Conservation (phyloP, 2,888 invertebrate genomes). For the Dynastes grantii region DNA sequence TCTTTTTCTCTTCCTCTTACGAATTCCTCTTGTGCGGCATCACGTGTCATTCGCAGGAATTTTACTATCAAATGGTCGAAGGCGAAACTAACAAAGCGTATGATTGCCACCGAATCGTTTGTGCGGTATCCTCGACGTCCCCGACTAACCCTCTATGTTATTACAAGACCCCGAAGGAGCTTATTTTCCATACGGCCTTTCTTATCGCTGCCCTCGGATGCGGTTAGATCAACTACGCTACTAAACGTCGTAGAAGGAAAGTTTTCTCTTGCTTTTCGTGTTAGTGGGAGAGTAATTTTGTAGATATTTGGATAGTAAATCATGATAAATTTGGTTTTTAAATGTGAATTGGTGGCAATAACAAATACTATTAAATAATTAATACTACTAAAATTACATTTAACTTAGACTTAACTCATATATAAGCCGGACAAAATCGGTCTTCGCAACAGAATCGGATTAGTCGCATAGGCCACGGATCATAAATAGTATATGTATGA, state of each 20-base stretch:
- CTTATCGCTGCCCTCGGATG: conserved; percentile 28
- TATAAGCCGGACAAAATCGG: too few species aligned
- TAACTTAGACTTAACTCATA: too few species aligned
- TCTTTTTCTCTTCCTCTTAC: conserved; percentile 8
- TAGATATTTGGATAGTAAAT: too few species aligned
- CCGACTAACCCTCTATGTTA: conserved; percentile 51
- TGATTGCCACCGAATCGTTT: conserved; percentile 69
- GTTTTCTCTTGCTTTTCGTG: conserved; percentile 17
- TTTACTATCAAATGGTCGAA: conserved; percentile 71
- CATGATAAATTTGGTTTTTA: too few species aligned
- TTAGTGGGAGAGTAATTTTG: neutral
- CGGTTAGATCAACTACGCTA: conserved; percentile 20
- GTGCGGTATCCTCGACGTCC: conserved; percentile 58
- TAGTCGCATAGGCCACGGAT: too few species aligned
- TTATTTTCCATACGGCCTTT: conserved; percentile 51
- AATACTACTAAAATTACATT: too few species aligned
- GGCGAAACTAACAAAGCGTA: conserved; percentile 67
- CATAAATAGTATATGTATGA: too few species aligned
- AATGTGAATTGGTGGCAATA: too few species aligned
- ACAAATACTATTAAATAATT: too few species aligned
- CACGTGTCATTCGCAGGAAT: conserved; percentile 70
- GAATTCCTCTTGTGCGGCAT: conserved; percentile 60
- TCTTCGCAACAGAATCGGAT: too few species aligned
- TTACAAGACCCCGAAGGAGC: conserved; percentile 52
- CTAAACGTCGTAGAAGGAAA: conserved; percentile 16